Evolutionary conservation across 1,140 invertebrate species (phyloP).

Genomic region (Drosophila azteca): DNA sequence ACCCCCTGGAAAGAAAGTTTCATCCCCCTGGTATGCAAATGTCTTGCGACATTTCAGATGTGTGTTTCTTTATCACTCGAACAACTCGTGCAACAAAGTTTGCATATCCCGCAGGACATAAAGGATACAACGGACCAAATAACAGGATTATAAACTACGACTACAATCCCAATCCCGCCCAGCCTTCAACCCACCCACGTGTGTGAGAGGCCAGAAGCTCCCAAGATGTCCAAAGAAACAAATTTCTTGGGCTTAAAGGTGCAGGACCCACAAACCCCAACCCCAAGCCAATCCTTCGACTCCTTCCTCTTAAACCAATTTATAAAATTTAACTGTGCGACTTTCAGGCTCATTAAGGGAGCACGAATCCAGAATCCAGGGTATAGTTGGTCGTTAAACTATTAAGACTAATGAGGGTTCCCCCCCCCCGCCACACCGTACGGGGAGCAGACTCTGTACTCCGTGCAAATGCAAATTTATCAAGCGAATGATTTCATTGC

Average conservation of each 20-base stretch:
- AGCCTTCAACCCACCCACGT: background rate
- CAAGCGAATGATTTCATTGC: constrained; percentile 61
- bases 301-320: constrained; percentile 44
- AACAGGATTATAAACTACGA: constrained; percentile 63
- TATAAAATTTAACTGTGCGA: constrained; percentile 68
- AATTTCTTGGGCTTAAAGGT: constrained; percentile 72
- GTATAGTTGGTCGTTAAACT: constrained; percentile 65
- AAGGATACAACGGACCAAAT: constrained; percentile 59
- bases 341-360: constrained; percentile 60
- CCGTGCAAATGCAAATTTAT: constrained; percentile 62
- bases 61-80: constrained; percentile 64
- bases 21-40: constrained; percentile 64
- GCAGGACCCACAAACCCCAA: constrained; percentile 3
- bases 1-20: constrained; percentile 13
- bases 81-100: constrained; percentile 62
- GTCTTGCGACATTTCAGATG: constrained; percentile 39
- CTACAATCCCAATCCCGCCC: constrained; percentile 4
- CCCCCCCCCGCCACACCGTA: background rate
- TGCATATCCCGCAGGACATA: constrained; percentile 75
- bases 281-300: background rate
- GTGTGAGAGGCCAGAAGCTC: constrained; percentile 19
- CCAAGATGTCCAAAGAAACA: constrained; percentile 61
- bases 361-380: constrained; percentile 19
- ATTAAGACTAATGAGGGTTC: constrained; percentile 80
- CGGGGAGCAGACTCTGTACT: constrained; percentile 8